These are phyloP conservation scores for Lipotes vexillifer DNA, from an alignment of 2,113 vertebrate species.

Conservation along the genomic window DNA sequence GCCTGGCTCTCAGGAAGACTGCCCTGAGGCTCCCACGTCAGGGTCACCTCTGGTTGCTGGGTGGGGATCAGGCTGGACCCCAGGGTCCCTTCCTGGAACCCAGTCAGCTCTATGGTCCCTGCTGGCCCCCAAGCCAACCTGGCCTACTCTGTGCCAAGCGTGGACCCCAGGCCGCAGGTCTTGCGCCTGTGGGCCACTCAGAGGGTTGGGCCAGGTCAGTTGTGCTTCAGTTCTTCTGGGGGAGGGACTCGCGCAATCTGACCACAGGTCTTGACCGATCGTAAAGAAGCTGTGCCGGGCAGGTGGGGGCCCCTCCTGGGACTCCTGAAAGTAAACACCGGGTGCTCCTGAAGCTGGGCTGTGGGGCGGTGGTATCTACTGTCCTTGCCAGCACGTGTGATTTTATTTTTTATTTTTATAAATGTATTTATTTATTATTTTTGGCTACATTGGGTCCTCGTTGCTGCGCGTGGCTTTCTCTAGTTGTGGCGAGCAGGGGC, in stretches of 20 bases:
- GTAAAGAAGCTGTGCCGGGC: background rate
- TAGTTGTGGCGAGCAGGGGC: no score
- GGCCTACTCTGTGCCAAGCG: background rate
- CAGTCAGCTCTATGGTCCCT: no score
- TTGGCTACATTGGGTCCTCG: no score
- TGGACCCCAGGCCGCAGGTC: background rate
- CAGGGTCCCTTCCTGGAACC: background rate
- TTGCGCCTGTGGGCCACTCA: background rate
- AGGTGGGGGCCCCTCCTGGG: background rate
- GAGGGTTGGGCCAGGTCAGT: background rate
- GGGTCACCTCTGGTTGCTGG: background rate
- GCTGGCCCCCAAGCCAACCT: background rate
- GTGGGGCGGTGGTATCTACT: background rate
- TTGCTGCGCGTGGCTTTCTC: no score
- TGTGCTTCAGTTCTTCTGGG: background rate
- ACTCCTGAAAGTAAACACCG: background rate
- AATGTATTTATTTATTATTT: no score
- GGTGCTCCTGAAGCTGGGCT: background rate
- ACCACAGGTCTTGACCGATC: background rate
- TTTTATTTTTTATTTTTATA: background rate
- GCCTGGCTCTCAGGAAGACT: background rate
- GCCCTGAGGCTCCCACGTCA: background rate
- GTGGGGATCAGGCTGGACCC: background rate
- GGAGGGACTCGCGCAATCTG: background rate
- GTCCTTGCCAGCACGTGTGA: fast-evolving